These are phyloP conservation scores for Diplosoma virens DNA, from an alignment of 23 tunicate species.

Conservation along the genomic window DNA sequence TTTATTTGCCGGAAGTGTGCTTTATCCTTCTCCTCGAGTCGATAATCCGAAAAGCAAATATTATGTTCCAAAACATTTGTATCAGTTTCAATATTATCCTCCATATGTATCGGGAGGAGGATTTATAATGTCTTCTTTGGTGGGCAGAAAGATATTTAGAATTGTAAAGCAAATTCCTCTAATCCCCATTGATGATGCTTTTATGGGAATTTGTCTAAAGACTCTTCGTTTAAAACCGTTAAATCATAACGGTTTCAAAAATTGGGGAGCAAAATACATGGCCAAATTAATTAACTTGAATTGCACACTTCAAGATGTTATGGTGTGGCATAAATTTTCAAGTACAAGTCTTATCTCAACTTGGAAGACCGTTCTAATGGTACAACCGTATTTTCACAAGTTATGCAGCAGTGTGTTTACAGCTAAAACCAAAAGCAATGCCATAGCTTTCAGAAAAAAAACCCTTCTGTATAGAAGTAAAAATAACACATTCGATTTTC, in stretches of 20 bases:
- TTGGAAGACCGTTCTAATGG: slow-evolving; percentile 69
- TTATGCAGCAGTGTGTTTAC: too few relatives aligned
- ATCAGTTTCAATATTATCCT: slow-evolving; percentile 93
- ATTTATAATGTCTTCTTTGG: slow-evolving; percentile 87
- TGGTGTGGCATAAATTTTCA: slow-evolving; percentile 87
- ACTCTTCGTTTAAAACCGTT: slow-evolving; percentile 74
- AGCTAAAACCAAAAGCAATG: too few relatives aligned
- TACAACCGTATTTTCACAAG: too few relatives aligned
- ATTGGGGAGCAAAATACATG: slow-evolving; percentile 92
- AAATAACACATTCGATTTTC: too few relatives aligned
- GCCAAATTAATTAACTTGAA: slow-evolving; percentile 24
- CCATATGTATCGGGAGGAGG: slow-evolving; percentile 99
- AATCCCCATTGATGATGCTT: slow-evolving; percentile 98
- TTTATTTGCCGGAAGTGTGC: slow-evolving; percentile 81
- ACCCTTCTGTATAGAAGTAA: too few relatives aligned
- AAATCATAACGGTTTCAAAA: slow-evolving; percentile 97
- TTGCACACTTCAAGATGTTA: slow-evolving; percentile 79
- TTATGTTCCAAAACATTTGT: slow-evolving; percentile 80
- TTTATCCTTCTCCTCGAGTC: slow-evolving; percentile 90
- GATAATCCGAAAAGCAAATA: slow-evolving; percentile 90
- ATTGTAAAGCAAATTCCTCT: slow-evolving; percentile 80
- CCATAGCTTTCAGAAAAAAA: too few relatives aligned
- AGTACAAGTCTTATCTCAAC: slow-evolving; percentile 68
- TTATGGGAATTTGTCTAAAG: slow-evolving; percentile 89
- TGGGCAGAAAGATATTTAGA: slow-evolving; percentile 71